Conservation (phyloP, 92 coral and sea anemone genomes). For the Montipora capitata region DNA sequence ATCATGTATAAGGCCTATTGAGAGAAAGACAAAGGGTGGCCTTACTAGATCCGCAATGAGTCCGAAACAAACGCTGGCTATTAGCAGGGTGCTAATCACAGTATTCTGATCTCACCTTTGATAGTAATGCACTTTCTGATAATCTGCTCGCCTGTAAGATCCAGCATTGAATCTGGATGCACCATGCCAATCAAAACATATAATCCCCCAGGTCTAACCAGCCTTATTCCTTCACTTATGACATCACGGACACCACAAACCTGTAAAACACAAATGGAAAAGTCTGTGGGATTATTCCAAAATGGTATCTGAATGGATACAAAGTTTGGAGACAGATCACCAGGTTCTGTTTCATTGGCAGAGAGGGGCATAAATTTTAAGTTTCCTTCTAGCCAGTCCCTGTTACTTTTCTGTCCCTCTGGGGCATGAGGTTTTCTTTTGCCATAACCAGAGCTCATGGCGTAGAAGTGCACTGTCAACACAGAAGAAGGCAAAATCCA, state of each 20-base stretch:
- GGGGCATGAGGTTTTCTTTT: too few relatives aligned
- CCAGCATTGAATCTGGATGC: slow-evolving; percentile 92
- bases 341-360: too few relatives aligned
- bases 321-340: too few relatives aligned
- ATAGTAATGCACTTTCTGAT: slow-evolving; percentile 92
- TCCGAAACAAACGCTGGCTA: not conserved
- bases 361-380: too few relatives aligned
- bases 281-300: not conserved
- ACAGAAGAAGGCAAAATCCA: too few relatives aligned
- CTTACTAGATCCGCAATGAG: not conserved
- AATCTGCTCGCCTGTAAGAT: slow-evolving; percentile 93
- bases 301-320: too few relatives aligned
- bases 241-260: slow-evolving; percentile 90
- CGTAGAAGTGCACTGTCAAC: too few relatives aligned
- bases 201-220: slow-evolving; percentile 87
- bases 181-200: slow-evolving; percentile 95
- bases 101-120: slow-evolving; percentile 62
- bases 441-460: too few relatives aligned
- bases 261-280: slow-evolving; percentile 26
- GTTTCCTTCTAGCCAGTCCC: too few relatives aligned
- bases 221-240: slow-evolving; percentile 85
- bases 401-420: too few relatives aligned
- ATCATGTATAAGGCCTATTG: too few relatives aligned
- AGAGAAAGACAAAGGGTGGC: not conserved
- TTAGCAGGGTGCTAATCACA: not conserved